phyloP scores from a whole-genome alignment of 2,888 invertebrate species.

The Empis stercorea region DNA sequence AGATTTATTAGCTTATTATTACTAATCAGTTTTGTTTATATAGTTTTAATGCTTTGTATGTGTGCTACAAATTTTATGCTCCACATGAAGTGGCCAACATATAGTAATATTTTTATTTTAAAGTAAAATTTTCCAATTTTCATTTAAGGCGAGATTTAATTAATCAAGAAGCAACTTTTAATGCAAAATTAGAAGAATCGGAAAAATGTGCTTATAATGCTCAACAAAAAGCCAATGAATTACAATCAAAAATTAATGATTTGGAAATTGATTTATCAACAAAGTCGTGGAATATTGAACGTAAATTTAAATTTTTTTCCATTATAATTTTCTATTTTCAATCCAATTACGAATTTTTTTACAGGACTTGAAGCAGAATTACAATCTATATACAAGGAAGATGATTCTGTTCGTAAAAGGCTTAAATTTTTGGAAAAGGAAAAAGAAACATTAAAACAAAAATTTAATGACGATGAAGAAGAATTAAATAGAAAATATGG shows the following conservation, averaged over 20 bases:
- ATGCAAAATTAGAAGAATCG: slow-evolving; percentile 31
- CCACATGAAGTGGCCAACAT: too few relatives aligned
- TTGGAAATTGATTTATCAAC: slow-evolving; percentile 31
- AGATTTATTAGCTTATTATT: too few relatives aligned
- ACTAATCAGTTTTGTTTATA: too few relatives aligned
- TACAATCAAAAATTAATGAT: slow-evolving; percentile 31
- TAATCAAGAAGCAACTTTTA: slow-evolving; percentile 30
- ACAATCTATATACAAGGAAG: slow-evolving; percentile 31
- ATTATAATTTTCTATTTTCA: not conserved
- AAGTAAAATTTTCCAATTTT: not conserved
- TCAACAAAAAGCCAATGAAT: slow-evolving; percentile 27
- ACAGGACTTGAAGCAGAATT: slow-evolving; percentile 34
- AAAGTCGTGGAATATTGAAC: slow-evolving; percentile 36
- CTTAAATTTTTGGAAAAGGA: slow-evolving; percentile 33
- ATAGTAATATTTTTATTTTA: too few relatives aligned
- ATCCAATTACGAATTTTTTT: not conserved
- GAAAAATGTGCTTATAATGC: slow-evolving; percentile 28
- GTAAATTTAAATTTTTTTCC: slow-evolving; percentile 21
- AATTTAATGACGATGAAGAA: slow-evolving; percentile 30
- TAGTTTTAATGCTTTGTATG: too few relatives aligned
- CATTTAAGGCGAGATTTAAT: slow-evolving; percentile 32
- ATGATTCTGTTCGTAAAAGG: slow-evolving; percentile 33
- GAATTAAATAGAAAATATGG: slow-evolving; percentile 31
- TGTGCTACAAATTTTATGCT: too few relatives aligned
- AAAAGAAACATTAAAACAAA: slow-evolving; percentile 28